Evolutionary conservation across 2,113 vertebrate genomes (phyloP), one percentile per base, ranked within the genome.

Genomic region (Excalfactoria chinensis): DNA sequence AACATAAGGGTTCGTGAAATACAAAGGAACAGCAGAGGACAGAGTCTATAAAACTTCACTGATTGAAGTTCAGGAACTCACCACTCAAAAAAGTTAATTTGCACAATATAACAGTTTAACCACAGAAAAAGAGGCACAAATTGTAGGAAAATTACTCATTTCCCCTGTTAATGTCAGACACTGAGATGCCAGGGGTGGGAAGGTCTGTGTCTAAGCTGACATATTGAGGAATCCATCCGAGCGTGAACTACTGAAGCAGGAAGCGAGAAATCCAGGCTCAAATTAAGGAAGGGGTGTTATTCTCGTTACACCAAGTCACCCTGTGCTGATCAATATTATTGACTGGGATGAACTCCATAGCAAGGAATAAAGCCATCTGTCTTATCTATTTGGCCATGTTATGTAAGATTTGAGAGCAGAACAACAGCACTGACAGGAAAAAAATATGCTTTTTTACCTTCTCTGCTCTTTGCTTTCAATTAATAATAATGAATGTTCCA

Each of bases 251-350:
- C 67, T 78, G 69, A 92, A 86, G 91, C 77, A 95, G 78, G 90
- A 94, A 95, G 6, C 26, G 51, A 91, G 93, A 85, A 88, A 91
- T 26, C n/a, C 69, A 80, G 30, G 56, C n/a, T 71, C 41, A 68
- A 83, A 82, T 78, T 86, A 63, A 64, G 93, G 69, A 91, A 80
- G 35, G 64, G 89, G 78, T 59, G 79, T 92, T 97, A 48, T 81
- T 95, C 96, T 97, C 96, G 97, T 97, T 98, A 97, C 92, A 96
- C 97, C 96, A 97, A 97, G 92, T 97, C 98, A 98, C 95, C 97
- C 95, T 60, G 91, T 96, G 96, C 96, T 97, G 97, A 98, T 98
- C 97, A 62, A 97, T 98, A 97, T 89, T 97, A 97, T 97, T 97
- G 97, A 98, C 96, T 92, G 78, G 96, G 89, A 95, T 58, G 86